A percentile compares a stretch with the other conserved stretches of the same genome.
Evolutionary conservation across 2,113 vertebrate species (phyloP).

Genomic region (Carettochelys insculpta): DNA sequence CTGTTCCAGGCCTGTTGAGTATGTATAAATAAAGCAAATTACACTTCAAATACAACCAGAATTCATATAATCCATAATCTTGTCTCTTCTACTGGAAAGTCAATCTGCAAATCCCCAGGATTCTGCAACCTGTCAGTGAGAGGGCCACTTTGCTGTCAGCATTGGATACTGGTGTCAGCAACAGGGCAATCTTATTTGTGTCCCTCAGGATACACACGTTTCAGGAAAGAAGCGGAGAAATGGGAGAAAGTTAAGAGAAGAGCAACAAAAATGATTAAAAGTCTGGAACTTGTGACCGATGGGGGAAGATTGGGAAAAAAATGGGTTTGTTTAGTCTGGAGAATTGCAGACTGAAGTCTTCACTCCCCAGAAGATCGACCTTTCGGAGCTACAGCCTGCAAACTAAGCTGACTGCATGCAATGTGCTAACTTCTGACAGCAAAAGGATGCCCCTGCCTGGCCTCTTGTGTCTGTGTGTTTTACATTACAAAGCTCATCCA

Average conservation of each 20-base stretch:
- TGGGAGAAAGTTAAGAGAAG: too few species aligned
- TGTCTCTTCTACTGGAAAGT: background rate
- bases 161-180: background rate
- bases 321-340: too few species aligned
- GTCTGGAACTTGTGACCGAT: too few species aligned
- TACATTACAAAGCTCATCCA: constrained; percentile 14
- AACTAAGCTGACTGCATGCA: background rate
- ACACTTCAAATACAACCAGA: background rate
- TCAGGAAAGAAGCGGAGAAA: too few species aligned
- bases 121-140: background rate
- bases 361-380: too few species aligned
- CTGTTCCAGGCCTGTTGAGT: background rate
- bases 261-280: too few species aligned
- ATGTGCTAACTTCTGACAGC: background rate
- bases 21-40: background rate
- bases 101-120: background rate
- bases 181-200: background rate
- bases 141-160: background rate
- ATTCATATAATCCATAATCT: background rate
- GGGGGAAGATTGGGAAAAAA: too few species aligned
- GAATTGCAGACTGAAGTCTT: too few species aligned
- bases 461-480: constrained; percentile 7
- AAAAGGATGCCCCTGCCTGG: background rate
- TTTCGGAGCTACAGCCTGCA: background rate
- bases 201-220: background rate